Conservation (phyloP, 1,140 invertebrate genomes). For the Tetramorium simillimum region DNA sequence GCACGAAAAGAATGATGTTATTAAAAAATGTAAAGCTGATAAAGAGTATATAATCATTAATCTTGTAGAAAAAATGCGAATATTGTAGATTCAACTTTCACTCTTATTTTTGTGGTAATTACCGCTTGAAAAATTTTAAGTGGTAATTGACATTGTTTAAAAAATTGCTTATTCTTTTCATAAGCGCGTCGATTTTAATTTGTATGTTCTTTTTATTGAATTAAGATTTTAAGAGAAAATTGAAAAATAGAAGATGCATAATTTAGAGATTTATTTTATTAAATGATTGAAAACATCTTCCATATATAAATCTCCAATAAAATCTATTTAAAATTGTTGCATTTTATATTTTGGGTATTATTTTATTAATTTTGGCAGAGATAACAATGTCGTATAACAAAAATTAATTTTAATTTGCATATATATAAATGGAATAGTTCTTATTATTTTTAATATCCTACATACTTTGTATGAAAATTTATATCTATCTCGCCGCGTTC, state of each 20-base stretch:
- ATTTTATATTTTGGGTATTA: background rate
- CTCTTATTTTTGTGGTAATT: background rate
- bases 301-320: background rate
- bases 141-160: background rate
- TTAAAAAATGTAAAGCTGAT: background rate
- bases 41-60: background rate
- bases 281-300: background rate
- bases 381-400: background rate
- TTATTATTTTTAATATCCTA: background rate
- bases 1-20: background rate
- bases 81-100: background rate
- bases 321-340: background rate
- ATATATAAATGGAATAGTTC: background rate
- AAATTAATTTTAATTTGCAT: constrained; percentile 6
- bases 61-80: background rate
- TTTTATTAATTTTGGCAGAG: background rate
- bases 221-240: too few relatives aligned
- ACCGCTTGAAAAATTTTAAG: background rate
- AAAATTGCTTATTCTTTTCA: background rate
- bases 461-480: constrained; percentile 18
- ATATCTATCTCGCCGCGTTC: too few relatives aligned
- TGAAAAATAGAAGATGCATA: background rate
- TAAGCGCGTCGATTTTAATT: background rate
- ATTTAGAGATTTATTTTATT: background rate
- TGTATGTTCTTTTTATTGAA: background rate